These are phyloP conservation scores for Galaxias olidus DNA, from an alignment of 2,797 vertebrate species.

Conservation along the genomic window DNA sequence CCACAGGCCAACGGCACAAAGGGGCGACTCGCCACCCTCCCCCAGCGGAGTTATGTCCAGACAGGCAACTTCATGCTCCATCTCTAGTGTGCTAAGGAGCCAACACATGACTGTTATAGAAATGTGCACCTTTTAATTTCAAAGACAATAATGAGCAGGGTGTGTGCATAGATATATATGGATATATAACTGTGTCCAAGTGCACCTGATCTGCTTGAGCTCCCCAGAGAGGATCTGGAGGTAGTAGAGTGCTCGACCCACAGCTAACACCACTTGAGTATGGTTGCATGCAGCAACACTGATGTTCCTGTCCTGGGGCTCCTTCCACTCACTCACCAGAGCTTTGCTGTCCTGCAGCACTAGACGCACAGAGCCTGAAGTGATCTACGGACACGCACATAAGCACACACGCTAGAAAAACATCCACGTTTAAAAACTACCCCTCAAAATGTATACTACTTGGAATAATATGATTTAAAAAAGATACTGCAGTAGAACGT, in stretches of 20 bases:
- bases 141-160: too few species aligned
- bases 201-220: slow-evolving; percentile 94
- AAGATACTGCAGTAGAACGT: not conserved
- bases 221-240: slow-evolving; percentile 93
- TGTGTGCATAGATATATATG: not conserved
- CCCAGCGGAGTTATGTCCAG: slow-evolving; percentile 96
- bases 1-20: slow-evolving; percentile 97
- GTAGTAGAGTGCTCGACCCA: slow-evolving; percentile 93
- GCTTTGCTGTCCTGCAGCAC: slow-evolving; percentile 95
- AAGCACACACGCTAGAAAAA: not conserved
- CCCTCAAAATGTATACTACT: not conserved
- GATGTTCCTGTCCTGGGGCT: slow-evolving; percentile 96
- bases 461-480: not conserved
- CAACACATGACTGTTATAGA: too few species aligned
- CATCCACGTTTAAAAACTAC: slow-evolving; percentile 15
- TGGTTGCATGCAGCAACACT: slow-evolving; percentile 97
- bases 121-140: too few species aligned
- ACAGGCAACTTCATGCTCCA: slow-evolving; percentile 98
- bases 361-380: slow-evolving; percentile 92
- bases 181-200: not conserved
- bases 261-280: slow-evolving; percentile 94
- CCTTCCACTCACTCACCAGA: slow-evolving; percentile 96
- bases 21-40: slow-evolving; percentile 87
- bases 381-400: slow-evolving; percentile 78
- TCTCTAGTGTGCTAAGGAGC: slow-evolving; percentile 85